phyloP scores from a whole-genome alignment of 35 echinoderm and acorn worm species.

The Diadema setosum region DNA sequence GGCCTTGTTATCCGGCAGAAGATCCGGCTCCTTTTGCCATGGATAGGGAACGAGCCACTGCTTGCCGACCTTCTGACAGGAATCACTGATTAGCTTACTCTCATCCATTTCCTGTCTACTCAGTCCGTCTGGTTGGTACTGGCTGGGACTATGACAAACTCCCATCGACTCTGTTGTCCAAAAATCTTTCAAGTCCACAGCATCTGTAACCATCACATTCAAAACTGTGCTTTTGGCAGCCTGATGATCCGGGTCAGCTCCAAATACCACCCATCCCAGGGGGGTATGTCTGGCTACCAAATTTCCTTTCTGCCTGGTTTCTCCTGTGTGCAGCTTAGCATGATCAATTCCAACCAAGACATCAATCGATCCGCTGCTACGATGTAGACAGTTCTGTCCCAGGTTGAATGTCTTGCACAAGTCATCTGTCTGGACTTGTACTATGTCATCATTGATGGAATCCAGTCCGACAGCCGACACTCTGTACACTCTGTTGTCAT shows the following conservation, averaged over 20 bases:
- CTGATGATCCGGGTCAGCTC: neutral
- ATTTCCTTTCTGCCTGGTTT: constrained; percentile 4
- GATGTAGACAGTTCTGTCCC: neutral
- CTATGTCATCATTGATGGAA: constrained; percentile 30
- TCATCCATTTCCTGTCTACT: constrained; percentile 32
- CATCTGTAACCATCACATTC: neutral
- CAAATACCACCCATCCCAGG: constrained; percentile 62
- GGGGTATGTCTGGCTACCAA: constrained; percentile 32
- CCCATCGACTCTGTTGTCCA: constrained; percentile 67
- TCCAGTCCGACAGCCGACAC: constrained; percentile 24
- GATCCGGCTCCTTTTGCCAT: constrained; percentile 43
- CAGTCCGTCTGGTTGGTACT: constrained; percentile 30
- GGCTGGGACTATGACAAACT: neutral
- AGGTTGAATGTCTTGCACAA: constrained; percentile 3
- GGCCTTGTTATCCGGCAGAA: constrained; percentile 40
- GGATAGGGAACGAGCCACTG: constrained; percentile 72
- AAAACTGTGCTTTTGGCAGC: neutral
- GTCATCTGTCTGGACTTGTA: neutral
- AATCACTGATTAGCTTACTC: constrained; percentile 38
- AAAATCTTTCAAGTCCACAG: constrained; percentile 46
- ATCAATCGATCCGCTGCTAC: constrained; percentile 43
- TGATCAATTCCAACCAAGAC: constrained; percentile 51
- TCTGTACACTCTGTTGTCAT: neutral
- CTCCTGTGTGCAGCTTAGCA: constrained; percentile 38
- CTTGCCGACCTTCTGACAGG: constrained; percentile 33